Evolutionary conservation across 2,888 invertebrate species (phyloP), one percentile per base, ranked within the genome.

Genomic region (Drosophila vallismaia): DNA sequence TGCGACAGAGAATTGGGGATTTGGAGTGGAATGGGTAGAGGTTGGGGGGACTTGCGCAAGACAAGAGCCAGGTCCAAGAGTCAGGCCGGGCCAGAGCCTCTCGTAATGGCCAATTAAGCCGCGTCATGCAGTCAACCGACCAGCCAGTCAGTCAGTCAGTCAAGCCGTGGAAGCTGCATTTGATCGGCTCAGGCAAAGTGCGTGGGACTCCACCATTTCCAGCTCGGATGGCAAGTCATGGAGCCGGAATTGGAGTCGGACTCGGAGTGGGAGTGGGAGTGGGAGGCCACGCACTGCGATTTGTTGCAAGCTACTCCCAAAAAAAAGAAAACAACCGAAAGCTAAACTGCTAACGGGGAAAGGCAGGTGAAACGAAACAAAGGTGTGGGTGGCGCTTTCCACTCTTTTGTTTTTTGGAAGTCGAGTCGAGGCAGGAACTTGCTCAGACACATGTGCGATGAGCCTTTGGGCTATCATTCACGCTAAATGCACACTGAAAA

Each of bases 101-200:
- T 49, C 59, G 82, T 83, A 80, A 78, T 77, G 86, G 86, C 86
- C 86, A 89, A 88, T 87, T 88, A 88, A 77, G 71, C 86, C 67
- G 51, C 70, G 72, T 72, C 73, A 69, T 54, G 36, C 71, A 70
- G 49, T 64, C 66, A 67, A 49, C 53, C 66, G 44, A 44, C 24
- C 51, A 57, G 54, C 49, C 63, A 50, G 53, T 44, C 69, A 49
- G 42, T 52, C 55, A 42, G 40, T 42, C 71, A 42, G 40, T 42
- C 71, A 53, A 62, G 58, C 54, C 59, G 19, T 38, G 45, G 67
- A 70, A 33, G 54, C 63, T 70, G 72, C 55, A 73, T 63, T 53
- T 67, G 71, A 57, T 71, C 62, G 31, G 67, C 63, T 64, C 78
- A 72, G 74, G 83, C 86, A 82, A 77, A 88, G 67, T 60, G 56